These are phyloP conservation scores for Oenanthe oenanthe DNA, from an alignment of 2,113 vertebrate species.

Conservation along the genomic window DNA sequence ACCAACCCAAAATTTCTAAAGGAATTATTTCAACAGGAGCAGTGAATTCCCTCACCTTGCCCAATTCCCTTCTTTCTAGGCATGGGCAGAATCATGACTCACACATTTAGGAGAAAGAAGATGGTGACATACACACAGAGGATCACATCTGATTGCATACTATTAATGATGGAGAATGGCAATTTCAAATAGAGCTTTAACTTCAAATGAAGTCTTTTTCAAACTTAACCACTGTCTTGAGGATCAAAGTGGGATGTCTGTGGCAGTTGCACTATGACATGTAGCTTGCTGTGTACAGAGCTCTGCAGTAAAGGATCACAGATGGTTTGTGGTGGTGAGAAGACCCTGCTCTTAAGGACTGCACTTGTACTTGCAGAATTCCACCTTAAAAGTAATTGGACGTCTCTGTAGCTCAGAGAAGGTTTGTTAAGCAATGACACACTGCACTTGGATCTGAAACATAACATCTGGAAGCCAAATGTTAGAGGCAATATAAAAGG, in stretches of 20 bases:
- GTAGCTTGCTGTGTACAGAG: background rate
- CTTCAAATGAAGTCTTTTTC: background rate
- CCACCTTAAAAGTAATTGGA: constrained; percentile 80
- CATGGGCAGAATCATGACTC: background rate
- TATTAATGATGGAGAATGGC: background rate
- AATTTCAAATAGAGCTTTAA: background rate
- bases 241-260: background rate
- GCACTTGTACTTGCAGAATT: constrained; percentile 54
- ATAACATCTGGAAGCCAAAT: constrained; percentile 94
- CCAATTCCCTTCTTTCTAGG: background rate
- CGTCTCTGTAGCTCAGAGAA: constrained; percentile 37
- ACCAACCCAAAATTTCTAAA: background rate
- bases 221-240: background rate
- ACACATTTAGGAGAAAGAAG: background rate
- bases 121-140: background rate
- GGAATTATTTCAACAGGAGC: background rate
- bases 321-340: background rate
- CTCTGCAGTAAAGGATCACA: background rate
- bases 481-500: constrained; percentile 78
- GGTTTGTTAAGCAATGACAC: constrained; percentile 80
- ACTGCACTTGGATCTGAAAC: constrained; percentile 77
- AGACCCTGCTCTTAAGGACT: background rate
- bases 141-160: background rate
- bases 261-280: background rate
- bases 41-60: background rate